A percentile compares a stretch with the other conserved stretches of the same genome.
Evolutionary conservation across 2,888 invertebrate genomes (phyloP).

Genomic region (Drosophila tanythrix): DNA sequence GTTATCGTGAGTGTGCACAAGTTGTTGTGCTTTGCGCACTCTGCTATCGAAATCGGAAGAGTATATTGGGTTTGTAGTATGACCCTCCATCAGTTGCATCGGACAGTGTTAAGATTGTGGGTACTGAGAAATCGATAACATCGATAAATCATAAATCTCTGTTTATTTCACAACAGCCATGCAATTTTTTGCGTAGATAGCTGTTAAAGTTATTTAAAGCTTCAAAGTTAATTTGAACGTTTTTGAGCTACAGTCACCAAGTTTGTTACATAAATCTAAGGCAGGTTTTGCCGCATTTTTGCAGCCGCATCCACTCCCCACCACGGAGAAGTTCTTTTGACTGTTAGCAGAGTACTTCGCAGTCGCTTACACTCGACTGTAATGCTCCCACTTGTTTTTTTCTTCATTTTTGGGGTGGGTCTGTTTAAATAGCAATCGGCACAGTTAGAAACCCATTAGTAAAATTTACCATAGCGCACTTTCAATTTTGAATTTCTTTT

Average conservation of each 20-base stretch:
- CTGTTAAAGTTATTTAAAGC: no score
- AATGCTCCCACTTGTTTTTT: background rate
- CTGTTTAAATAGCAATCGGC: conserved; percentile 28
- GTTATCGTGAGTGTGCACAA: conserved; percentile 52
- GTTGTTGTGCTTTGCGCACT: background rate
- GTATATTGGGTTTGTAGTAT: background rate
- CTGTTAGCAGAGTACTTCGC: background rate
- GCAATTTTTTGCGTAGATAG: no score
- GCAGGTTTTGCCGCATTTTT: no score
- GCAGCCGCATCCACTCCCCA: no score
- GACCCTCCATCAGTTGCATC: background rate
- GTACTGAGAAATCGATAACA: background rate
- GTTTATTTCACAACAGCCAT: background rate
- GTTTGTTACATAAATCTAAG: no score
- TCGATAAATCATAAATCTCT: background rate
- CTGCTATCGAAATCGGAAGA: background rate
- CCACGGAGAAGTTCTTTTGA: no score
- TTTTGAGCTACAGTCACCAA: no score
- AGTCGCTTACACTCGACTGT: background rate
- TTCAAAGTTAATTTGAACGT: no score
- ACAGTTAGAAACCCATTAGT: conserved; percentile 54
- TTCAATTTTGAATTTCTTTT: conserved; percentile 53
- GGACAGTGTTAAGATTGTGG: background rate
- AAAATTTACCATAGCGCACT: conserved; percentile 60
- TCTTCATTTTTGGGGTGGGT: background rate